Evolutionary conservation across 2,113 vertebrate species (phyloP).

Genomic region (Halcyon senegalensis): DNA sequence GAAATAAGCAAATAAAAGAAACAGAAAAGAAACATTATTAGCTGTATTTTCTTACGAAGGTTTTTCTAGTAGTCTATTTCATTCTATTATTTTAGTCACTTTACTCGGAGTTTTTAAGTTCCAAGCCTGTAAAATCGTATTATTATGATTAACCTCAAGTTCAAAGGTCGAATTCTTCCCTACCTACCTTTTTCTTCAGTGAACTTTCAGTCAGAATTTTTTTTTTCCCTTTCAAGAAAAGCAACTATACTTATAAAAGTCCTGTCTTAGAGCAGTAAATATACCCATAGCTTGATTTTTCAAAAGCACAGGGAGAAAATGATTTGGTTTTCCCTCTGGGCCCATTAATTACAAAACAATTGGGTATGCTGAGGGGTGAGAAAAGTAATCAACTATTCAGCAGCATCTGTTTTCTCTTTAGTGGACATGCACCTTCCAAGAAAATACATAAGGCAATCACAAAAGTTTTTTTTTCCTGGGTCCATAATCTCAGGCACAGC

Average conservation of each 20-base stretch:
- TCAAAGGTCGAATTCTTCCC: fast-evolving
- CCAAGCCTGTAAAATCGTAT: not conserved
- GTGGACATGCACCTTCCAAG: not conserved
- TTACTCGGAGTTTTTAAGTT: not conserved
- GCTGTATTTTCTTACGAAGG: not conserved
- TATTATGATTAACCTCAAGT: not conserved
- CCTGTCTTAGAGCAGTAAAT: not conserved
- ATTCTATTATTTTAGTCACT: not conserved
- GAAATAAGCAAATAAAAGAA: not conserved
- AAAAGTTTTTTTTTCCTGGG: not conserved
- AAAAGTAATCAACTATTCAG: constrained; percentile 60
- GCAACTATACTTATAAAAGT: not conserved
- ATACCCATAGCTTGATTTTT: not conserved
- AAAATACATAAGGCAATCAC: not conserved
- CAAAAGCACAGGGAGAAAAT: not conserved
- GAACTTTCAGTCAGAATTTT: not conserved
- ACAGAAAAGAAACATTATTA: not conserved
- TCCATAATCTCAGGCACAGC: not conserved
- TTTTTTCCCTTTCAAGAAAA: not conserved
- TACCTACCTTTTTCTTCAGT: not conserved
- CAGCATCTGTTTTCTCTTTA: constrained; percentile 55
- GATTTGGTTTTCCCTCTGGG: not conserved
- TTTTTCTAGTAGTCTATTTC: not conserved
- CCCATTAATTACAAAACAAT: constrained; percentile 65
- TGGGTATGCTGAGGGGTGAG: constrained; percentile 27